Base-by-base conservation (phyloP, 1,140 invertebrate genomes). In the Pomacea maculata region DNA sequence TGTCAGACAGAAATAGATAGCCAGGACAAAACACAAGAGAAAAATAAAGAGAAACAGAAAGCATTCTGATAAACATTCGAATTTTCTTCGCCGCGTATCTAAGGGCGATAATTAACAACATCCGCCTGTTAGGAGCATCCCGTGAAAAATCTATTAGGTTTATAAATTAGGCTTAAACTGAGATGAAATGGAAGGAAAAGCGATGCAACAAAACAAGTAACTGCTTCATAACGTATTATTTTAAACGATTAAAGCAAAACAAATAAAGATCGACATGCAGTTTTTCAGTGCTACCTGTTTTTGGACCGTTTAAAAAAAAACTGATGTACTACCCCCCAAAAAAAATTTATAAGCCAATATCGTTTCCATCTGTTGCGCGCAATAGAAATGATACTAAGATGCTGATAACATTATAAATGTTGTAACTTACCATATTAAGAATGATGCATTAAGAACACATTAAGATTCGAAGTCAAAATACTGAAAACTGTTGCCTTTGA, bases 401-500 rank as follows among this genome's bases (percentile, higher is more conserved):
- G 17, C 7, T 45, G 8, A 29, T 72, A 45, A 25, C 11, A 12
- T 6, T 74, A 19, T 19, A 54, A 74, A 17, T 14, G 21, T 15
- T 55, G 14, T 74, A 14, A 12, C 54, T 25, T 55, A 55, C 45
- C 54, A 55, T 55, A 21, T n/a, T 74, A 74, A 74, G 25, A 25
- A 17, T n/a, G n/a, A 12, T 25, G 17, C 29, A 14, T 77, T 77
- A 67, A 9, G 45, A 34, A 77, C 63, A 65, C 54, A 52, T 77
- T 57, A 77, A 11, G 45, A 67, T 10, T 52, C 52, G 25, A 77
- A 8, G 25, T 19, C 17, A 45, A 67, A 77, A 67, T n/a, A 67
- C 45, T 65, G 45, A 78, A 78, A 70, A 65, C 70, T 70, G 34
- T 52, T 68, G 54, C 52, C n/a, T 70, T 54, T 78, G 77, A 78